Conservation (phyloP, 1,140 invertebrate genomes). For the Neocloeon triangulifer region DNA sequence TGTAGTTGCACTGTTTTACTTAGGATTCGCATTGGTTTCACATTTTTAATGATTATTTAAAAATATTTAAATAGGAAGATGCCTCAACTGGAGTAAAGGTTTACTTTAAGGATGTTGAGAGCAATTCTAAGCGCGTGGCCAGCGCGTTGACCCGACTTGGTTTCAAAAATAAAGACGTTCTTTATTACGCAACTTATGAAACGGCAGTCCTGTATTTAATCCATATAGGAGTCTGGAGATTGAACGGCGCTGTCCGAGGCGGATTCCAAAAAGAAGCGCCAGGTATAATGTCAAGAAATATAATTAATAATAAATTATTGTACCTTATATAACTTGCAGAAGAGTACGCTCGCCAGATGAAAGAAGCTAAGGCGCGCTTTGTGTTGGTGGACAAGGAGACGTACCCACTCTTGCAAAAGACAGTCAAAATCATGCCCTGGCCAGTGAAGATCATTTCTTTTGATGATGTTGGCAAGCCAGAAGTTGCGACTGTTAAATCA, state of each 20-base stretch:
- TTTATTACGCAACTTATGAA: conserved; percentile 2
- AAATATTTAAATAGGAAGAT: no score
- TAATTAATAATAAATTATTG: no score
- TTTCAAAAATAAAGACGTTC: conserved; percentile 10
- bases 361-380: neutral
- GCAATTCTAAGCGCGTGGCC: conserved; percentile 6
- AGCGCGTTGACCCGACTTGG: conserved; percentile 9
- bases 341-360: neutral
- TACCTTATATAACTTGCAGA: no score
- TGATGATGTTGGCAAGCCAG: neutral
- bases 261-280: conserved; percentile 1
- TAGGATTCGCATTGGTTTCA: no score
- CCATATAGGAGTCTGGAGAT: neutral
- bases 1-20: no score
- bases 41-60: no score
- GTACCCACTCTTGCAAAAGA: neutral
- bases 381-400: neutral
- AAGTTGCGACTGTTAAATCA: neutral
- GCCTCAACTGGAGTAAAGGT: no score
- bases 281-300: no score
- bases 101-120: conserved; percentile 9
- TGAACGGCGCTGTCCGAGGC: neutral
- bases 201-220: neutral
- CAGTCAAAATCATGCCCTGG: neutral
- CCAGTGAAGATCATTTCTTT: neutral